Percentiles rank a stretch among this genome's conserved stretches.
Evolutionary conservation across 2,888 invertebrate species (phyloP).

Genomic region (Antheraea yamamai): DNA sequence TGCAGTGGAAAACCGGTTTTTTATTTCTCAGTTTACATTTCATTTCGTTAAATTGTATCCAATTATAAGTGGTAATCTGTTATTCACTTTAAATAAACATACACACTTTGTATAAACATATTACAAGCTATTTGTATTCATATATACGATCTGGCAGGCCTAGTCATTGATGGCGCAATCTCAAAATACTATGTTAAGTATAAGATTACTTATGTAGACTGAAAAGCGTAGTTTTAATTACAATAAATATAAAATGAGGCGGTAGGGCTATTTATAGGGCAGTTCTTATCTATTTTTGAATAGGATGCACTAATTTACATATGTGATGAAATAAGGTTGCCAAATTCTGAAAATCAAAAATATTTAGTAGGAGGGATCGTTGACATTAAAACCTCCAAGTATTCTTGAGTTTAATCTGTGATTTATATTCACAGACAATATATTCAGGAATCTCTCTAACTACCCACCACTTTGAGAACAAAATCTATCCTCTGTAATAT

Average conservation of each 20-base stretch:
- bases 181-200: neutral
- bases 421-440: neutral
- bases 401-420: neutral
- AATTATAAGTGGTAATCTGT: too few species aligned
- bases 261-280: neutral
- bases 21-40: too few species aligned
- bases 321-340: neutral
- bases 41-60: too few species aligned
- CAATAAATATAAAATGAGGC: neutral
- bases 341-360: neutral
- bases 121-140: too few species aligned
- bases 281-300: neutral
- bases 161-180: neutral
- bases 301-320: neutral
- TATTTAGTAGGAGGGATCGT: neutral
- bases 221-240: neutral
- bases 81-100: too few species aligned
- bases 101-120: too few species aligned
- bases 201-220: neutral
- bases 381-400: neutral
- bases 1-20: too few species aligned
- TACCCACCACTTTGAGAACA: slow-evolving; percentile 20
- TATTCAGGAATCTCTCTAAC: neutral
- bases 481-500: neutral
- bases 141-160: neutral